A percentile compares a stretch with the other conserved stretches of the same genome.
These are phyloP conservation scores for Oryzaephilus surinamensis DNA, from an alignment of 1,140 invertebrate genomes.

Conservation along the genomic window DNA sequence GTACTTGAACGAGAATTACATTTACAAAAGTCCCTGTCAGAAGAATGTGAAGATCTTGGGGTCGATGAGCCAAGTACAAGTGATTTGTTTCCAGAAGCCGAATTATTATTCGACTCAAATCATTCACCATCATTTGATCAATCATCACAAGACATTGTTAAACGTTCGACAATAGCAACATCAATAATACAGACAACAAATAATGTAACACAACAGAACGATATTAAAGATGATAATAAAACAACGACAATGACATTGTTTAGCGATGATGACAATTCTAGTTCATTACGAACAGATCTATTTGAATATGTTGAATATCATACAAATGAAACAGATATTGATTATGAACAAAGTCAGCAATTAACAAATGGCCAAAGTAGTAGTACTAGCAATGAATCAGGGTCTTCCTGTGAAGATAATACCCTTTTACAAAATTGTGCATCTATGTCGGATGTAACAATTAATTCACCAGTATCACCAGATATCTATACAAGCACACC, in stretches of 20 bases:
- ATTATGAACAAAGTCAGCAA: constrained; percentile 17
- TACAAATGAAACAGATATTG: constrained; percentile 18
- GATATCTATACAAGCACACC: constrained; percentile 22
- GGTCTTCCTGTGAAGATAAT: constrained; percentile 29
- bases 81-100: constrained; percentile 65
- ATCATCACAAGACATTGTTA: constrained; percentile 27
- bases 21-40: constrained; percentile 58
- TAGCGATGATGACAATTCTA: constrained; percentile 32
- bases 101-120: constrained; percentile 50
- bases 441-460: constrained; percentile 33
- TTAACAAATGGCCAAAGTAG: constrained; percentile 26
- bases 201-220: constrained; percentile 17
- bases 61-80: constrained; percentile 66
- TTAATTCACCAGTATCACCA: constrained; percentile 31
- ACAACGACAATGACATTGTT: constrained; percentile 25
- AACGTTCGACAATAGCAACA: constrained; percentile 13
- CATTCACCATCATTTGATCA: constrained; percentile 36
- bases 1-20: constrained; percentile 46
- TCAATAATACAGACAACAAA: constrained; percentile 17
- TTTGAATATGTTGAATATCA: constrained; percentile 30
- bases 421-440: constrained; percentile 32
- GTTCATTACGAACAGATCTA: constrained; percentile 27
- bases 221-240: constrained; percentile 11
- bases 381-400: constrained; percentile 19
- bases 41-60: constrained; percentile 65